Percentiles rank a stretch among this genome's conserved stretches.
Evolutionary conservation across 2,113 vertebrate species (phyloP).

Genomic region (Anser brachyrhynchus): DNA sequence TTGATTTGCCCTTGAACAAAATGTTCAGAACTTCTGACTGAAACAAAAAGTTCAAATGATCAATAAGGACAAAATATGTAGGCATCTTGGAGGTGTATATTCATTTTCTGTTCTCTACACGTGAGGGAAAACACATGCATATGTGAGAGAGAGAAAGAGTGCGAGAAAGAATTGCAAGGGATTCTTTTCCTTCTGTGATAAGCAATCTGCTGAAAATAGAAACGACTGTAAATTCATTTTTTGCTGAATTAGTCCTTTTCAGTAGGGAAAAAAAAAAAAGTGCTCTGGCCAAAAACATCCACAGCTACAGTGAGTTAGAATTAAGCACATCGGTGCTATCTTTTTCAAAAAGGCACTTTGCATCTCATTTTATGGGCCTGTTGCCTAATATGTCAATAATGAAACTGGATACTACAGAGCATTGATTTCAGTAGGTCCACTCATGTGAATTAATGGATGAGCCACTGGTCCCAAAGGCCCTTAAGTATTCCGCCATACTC

Average conservation of each 20-base stretch:
- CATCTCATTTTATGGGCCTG: background rate
- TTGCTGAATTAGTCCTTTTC: conserved; percentile 37
- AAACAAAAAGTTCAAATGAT: background rate
- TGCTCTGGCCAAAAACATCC: conserved; percentile 21
- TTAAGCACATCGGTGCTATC: background rate
- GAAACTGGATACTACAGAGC: conserved; percentile 50
- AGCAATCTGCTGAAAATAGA: conserved; percentile 44
- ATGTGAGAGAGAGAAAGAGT: too few species aligned
- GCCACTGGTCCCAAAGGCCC: conserved; percentile 50
- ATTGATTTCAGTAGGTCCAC: conserved; percentile 51
- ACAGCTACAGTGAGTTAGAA: background rate
- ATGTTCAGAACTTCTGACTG: background rate
- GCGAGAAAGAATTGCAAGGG: background rate
- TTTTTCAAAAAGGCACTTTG: conserved; percentile 28
- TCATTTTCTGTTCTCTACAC: background rate
- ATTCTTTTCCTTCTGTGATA: conserved; percentile 4
- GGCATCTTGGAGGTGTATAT: background rate
- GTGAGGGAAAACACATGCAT: background rate
- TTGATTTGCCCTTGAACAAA: background rate
- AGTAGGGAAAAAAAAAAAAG: background rate
- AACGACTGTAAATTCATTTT: conserved; percentile 12
- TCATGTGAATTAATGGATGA: conserved; percentile 55
- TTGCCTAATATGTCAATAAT: conserved; percentile 10
- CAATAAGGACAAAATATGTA: background rate
- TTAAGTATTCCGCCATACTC: conserved; percentile 32